phyloP scores from a whole-genome alignment of 2,888 invertebrate species.

The Esperia sulphurella region DNA sequence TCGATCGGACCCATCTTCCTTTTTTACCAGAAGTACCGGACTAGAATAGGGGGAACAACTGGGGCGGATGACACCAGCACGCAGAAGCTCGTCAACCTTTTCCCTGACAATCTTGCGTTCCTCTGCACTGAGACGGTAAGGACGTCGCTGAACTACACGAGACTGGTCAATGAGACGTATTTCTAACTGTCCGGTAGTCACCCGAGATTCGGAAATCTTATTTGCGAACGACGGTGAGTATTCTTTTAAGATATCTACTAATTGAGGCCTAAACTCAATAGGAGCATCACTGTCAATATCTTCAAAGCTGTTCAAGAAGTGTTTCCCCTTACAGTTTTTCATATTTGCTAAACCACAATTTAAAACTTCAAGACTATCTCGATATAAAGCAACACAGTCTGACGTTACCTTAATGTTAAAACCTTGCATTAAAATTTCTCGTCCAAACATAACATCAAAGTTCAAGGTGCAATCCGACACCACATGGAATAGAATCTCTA shows the following conservation, averaged over 20 bases:
- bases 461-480: too few species aligned
- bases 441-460: not conserved
- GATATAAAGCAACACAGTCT: not conserved
- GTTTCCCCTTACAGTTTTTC: not conserved
- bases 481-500: too few species aligned
- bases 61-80: not conserved
- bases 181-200: not conserved
- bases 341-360: not conserved
- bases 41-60: not conserved
- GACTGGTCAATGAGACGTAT: not conserved
- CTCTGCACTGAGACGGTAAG: not conserved
- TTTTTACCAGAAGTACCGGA: too few species aligned
- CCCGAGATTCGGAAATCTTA: not conserved
- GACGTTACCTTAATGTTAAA: not conserved
- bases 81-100: not conserved
- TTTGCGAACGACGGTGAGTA: not conserved
- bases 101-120: not conserved
- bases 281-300: too few species aligned
- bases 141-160: not conserved
- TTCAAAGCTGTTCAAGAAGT: not conserved
- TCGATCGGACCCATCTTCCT: too few species aligned
- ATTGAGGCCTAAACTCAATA: not conserved
- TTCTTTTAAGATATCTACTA: not conserved
- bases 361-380: too few species aligned
- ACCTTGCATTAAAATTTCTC: not conserved